Evolutionary conservation across 2,888 invertebrate genomes (phyloP), one percentile per base, ranked within the genome.

Genomic region (Hypomecis punctinalis): DNA sequence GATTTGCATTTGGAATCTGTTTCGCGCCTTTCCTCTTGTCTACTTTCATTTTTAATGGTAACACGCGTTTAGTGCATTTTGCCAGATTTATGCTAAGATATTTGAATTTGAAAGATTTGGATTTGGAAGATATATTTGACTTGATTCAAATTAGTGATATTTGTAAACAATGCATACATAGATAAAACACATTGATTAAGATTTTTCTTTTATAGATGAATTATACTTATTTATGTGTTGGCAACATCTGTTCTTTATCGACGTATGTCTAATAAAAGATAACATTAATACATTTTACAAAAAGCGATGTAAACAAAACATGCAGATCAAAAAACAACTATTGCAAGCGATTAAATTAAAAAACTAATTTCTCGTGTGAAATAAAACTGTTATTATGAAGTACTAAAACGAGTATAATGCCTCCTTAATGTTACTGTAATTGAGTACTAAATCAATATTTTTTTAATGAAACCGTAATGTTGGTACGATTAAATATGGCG

Each of bases 291-390:
- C 23, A 23, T 23, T 23, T 23, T 23, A 23, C 3, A 23, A 23
- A 23, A 23, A 23, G 3, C 23, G 23, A 23, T 9, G 6, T 33
- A 13, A 58, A 45, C 49, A 64, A 45, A 40, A 60, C 35, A 6
- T 13, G 42, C 40, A 47, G 13, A 43, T 54, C 10, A 56, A 62
- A 60, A 56, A 43, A 46, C 43, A 37, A 63, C 61, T 54, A 63
- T 55, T 6, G 39, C n/a, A n/a, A n/a, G n/a, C 37, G 49, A 46
- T 66, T 8, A 63, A 55, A 46, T 46, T 63, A 68, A 67, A 72
- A 69, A 72, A 62, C 70, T 68, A 70, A 72, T 72, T 70, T 67
- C 60, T 70, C 58, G 55, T 66, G 65, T 68, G 66, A 68, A 70
- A 58, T 70, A 68, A 67, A 68, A 52, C 70, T 60, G 65, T 63